A percentile compares a stretch with the other conserved stretches of the same genome.
Evolutionary conservation across 2,797 vertebrate species (phyloP).

Genomic region (Peromyscus aztecus): DNA sequence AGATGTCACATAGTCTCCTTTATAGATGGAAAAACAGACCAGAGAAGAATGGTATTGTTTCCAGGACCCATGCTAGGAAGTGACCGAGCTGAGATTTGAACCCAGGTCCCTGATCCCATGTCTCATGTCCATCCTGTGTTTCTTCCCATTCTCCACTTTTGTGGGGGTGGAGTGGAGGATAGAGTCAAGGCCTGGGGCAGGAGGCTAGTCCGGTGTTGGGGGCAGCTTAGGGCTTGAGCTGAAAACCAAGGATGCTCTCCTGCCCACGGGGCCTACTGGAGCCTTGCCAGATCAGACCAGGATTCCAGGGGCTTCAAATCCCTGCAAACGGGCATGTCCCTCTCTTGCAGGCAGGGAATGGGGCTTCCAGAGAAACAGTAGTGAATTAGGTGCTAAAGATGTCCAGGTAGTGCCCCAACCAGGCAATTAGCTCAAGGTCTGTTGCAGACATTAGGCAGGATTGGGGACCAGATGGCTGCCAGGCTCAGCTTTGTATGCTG

Average conservation of each 20-base stretch:
- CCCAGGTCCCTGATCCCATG: not conserved
- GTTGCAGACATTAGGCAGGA: conserved; percentile 87
- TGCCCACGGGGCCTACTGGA: conserved; percentile 74
- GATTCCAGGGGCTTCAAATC: conserved; percentile 85
- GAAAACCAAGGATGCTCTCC: conserved; percentile 42
- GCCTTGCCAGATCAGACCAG: conserved; percentile 83
- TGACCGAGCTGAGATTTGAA: not conserved
- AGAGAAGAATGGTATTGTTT: not conserved
- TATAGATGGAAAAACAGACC: not conserved
- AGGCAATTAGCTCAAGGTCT: conserved; percentile 89
- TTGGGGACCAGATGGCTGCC: conserved; percentile 85
- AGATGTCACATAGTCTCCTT: not conserved
- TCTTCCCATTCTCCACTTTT: not conserved
- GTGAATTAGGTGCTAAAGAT: conserved; percentile 90
- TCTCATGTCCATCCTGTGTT: not conserved
- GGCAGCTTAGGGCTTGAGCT: not conserved
- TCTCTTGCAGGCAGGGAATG: conserved; percentile 77
- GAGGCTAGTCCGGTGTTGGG: not conserved
- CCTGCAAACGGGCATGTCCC: conserved; percentile 85
- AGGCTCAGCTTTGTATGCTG: conserved; percentile 83
- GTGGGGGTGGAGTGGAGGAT: not conserved
- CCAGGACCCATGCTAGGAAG: not conserved
- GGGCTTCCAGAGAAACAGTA: conserved; percentile 89
- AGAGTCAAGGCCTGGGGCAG: not conserved
- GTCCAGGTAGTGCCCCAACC: conserved; percentile 87